Base-by-base conservation (phyloP, 2,113 vertebrate genomes). In the Nycticryphes semicollaris region DNA sequence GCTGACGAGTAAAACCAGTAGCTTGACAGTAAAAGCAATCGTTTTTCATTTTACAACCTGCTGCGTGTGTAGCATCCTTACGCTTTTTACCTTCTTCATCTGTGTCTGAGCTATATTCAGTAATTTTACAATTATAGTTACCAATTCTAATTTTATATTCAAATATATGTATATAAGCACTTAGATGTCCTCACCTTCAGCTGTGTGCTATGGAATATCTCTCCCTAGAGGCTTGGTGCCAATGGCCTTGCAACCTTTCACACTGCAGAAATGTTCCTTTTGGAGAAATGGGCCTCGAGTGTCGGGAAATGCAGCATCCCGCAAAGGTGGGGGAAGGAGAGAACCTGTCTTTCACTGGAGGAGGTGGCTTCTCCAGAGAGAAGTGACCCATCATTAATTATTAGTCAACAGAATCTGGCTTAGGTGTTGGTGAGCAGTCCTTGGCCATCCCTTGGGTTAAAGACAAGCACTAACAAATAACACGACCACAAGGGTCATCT, bases 21-120 rank as follows among this genome's bases (percentile, higher is more conserved):
- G 12, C 45, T 45, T 72, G 37, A 1, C 4, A 20, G 8, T 6
- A 15, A 54, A 43, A 20, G 27, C 39, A 68, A 9, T 8, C 4
- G 37, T 33, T 51, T 41, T 59, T 69, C 53, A 0, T 15, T 79
- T 18, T 23, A 9, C 43, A 59, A 21, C 30, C n/a, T 57, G 39
- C 35, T 66, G n/a, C 4, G 0, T 1, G 30, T 1, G n/a, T 10
- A 24, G 54, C 39, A 15, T 28, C 60, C 35, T 10, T 1, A 10
- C 0, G 3, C 19, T 33, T 43, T 31, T 25, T n/a, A 8, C 19
- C 51, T 33, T 6, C 19, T 25, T 16, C 7, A 4, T 30, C 33
- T 82, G 25, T 23, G 6, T 24, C 63, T 20, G 67, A 45, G 53
- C 79, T 51, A 5, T 4, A 0, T 13, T 82, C 72, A 35, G 1